Percentiles rank a stretch among this genome's conserved stretches.
Conservation (phyloP, 2,888 invertebrate species). For the Anagyrus pseudococci region DNA sequence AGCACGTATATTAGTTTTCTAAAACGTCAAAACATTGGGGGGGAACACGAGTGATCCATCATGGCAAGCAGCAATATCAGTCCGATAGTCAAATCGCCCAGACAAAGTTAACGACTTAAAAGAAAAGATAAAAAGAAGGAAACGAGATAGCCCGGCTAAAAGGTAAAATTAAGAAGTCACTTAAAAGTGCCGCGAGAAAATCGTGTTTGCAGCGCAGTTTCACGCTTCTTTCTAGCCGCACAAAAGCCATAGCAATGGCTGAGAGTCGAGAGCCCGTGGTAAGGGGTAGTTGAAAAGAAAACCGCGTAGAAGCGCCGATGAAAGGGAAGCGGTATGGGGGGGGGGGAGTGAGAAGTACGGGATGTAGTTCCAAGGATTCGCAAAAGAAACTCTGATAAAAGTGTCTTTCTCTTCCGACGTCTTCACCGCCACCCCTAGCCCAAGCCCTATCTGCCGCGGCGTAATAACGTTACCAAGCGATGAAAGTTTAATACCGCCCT, state of each 20-base stretch:
- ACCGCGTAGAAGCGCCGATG: slow-evolving; percentile 16
- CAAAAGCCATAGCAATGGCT: too few relatives aligned
- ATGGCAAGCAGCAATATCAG: too few relatives aligned
- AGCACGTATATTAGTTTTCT: too few relatives aligned
- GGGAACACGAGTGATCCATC: too few relatives aligned
- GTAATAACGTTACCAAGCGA: slow-evolving; percentile 48
- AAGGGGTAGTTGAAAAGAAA: neutral
- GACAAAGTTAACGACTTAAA: too few relatives aligned
- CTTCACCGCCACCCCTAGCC: slow-evolving; percentile 4
- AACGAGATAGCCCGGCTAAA: neutral
- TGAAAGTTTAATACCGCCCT: slow-evolving; percentile 49
- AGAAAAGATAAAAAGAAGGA: neutral
- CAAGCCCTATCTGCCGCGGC: slow-evolving; percentile 16
- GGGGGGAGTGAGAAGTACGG: neutral
- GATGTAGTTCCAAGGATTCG: slow-evolving; percentile 13
- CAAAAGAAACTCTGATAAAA: slow-evolving; percentile 40
- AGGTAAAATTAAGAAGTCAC: slow-evolving; percentile 28
- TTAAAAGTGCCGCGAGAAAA: slow-evolving; percentile 31
- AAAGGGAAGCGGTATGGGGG: slow-evolving; percentile 14
- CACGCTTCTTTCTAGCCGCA: slow-evolving; percentile 34
- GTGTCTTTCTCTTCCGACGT: slow-evolving; percentile 31
- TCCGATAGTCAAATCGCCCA: neutral
- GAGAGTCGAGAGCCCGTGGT: neutral
- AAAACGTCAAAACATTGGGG: too few relatives aligned
- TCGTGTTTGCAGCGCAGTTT: slow-evolving; percentile 38